A percentile compares a stretch with the other conserved stretches of the same genome.
phyloP scores from a whole-genome alignment of 2,797 vertebrate genomes.

The Galago senegalensis region DNA sequence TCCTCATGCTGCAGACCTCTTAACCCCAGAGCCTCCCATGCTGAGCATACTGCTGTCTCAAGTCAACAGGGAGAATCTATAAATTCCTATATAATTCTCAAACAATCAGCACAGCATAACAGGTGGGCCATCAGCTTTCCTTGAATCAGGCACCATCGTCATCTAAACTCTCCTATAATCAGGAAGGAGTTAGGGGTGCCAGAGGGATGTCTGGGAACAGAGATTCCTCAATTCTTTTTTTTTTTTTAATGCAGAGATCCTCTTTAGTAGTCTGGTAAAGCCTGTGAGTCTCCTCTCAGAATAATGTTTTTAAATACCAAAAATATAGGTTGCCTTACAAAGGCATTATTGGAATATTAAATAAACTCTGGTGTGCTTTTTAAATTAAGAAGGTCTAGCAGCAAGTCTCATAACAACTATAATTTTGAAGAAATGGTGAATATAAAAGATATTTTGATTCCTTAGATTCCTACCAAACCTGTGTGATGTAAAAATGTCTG shows the following conservation, averaged over 20 bases:
- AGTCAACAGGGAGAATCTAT: background rate
- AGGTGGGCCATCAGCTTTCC: background rate
- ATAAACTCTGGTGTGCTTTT: background rate
- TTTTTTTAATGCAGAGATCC: background rate
- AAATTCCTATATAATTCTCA: no score
- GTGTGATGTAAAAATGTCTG: background rate
- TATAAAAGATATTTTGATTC: conserved; percentile 52
- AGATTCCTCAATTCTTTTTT: background rate
- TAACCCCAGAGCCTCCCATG: background rate
- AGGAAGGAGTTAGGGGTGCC: background rate
- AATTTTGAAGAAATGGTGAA: conserved; percentile 33
- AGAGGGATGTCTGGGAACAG: background rate
- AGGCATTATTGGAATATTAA: conserved; percentile 43
- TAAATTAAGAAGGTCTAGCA: conserved; percentile 17
- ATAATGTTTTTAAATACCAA: conserved; percentile 48
- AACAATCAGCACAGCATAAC: no score
- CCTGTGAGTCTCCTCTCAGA: background rate
- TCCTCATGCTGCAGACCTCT: background rate
- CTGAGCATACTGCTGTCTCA: background rate
- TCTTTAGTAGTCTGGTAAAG: background rate
- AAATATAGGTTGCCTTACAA: background rate
- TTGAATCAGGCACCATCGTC: background rate
- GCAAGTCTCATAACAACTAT: background rate
- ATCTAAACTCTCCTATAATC: background rate
- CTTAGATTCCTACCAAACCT: background rate